phyloP scores from a whole-genome alignment of 92 coral and sea anemone genomes.

The Pocillopora meandrina region DNA sequence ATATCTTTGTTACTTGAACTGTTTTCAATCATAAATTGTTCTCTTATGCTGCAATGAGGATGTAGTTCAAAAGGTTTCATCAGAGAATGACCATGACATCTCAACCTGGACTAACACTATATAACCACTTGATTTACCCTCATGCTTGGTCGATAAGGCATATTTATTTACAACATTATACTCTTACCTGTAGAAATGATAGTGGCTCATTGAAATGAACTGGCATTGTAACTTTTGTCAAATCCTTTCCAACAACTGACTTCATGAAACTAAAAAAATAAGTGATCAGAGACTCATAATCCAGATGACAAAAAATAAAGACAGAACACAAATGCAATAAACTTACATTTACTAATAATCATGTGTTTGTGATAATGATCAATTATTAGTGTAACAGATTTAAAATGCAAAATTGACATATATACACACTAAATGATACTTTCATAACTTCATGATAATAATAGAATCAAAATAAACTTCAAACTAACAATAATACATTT shows the following conservation, averaged over 20 bases:
- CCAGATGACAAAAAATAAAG: not conserved
- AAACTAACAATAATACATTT: no score
- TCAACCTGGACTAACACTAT: no score
- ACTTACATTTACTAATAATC: not conserved
- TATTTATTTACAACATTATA: not conserved
- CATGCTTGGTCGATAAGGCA: not conserved
- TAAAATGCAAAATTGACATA: no score
- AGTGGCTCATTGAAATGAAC: constrained; percentile 97
- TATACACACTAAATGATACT: no score
- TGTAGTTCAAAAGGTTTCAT: no score
- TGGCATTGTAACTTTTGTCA: constrained; percentile 98
- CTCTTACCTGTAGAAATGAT: constrained; percentile 90
- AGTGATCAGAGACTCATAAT: not conserved
- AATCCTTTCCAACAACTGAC: constrained; percentile 94
- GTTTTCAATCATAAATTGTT: no score
- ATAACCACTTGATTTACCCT: not conserved
- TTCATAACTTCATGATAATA: no score
- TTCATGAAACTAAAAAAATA: constrained; percentile 75
- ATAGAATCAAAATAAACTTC: no score
- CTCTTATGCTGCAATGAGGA: no score
- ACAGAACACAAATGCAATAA: not conserved
- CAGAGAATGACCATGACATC: no score
- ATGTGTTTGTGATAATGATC: not conserved
- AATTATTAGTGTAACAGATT: no score
- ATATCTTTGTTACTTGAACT: no score